A percentile compares a stretch with the other conserved stretches of the same genome.
phyloP scores from a whole-genome alignment of 2,888 invertebrate species.

The Cacoxenus indagator region DNA sequence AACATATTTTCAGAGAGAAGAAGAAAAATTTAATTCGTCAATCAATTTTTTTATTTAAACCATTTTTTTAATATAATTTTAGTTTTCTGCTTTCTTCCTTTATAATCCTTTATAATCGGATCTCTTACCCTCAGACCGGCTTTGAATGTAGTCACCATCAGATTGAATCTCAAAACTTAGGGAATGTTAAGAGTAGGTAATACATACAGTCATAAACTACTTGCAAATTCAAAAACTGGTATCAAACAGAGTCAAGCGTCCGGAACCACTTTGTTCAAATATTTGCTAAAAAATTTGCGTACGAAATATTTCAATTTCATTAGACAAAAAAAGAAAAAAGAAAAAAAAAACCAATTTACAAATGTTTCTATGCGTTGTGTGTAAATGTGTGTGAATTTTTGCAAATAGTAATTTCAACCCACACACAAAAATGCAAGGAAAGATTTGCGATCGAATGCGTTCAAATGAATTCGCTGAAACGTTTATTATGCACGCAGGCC shows the following conservation, averaged over 20 bases:
- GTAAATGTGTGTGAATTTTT: slow-evolving; percentile 44
- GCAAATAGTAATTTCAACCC: slow-evolving; percentile 58
- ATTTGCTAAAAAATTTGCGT: slow-evolving; percentile 13
- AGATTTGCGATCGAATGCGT: slow-evolving; percentile 41
- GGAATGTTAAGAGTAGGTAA: no score
- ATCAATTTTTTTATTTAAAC: no score
- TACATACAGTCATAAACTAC: no score
- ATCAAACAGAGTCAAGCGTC: slow-evolving; percentile 5
- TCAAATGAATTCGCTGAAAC: slow-evolving; percentile 17
- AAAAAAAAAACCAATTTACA: slow-evolving; percentile 35
- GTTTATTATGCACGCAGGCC: slow-evolving; percentile 29
- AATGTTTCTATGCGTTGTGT: slow-evolving; percentile 44
- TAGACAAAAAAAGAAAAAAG: not conserved
- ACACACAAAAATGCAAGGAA: slow-evolving; percentile 40
- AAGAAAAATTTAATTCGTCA: no score
- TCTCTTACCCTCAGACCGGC: no score
- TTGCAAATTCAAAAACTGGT: no score
- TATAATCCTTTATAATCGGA: no score
- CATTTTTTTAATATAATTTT: no score
- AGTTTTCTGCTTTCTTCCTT: no score
- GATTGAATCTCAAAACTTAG: no score
- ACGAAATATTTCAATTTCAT: not conserved
- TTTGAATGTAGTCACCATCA: no score
- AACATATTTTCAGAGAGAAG: no score
- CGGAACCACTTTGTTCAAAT: not conserved